A percentile compares a stretch with the other conserved stretches of the same genome.
Conservation (phyloP, 2,888 invertebrate species). For the Scaptomyza caliginosa region DNA sequence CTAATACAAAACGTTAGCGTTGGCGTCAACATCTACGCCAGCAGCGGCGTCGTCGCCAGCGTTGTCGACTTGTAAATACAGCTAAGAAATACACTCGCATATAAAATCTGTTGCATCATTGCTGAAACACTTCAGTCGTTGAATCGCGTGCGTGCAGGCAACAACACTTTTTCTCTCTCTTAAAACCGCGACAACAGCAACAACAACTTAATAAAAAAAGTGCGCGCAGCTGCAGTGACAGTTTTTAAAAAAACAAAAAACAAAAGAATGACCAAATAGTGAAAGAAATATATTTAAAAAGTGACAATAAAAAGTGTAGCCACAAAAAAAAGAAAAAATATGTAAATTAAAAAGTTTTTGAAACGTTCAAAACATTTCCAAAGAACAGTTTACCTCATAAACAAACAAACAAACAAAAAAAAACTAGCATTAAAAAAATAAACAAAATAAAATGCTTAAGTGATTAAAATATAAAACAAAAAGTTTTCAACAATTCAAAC, state of each 20-base stretch:
- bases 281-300: slow-evolving; percentile 23
- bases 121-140: slow-evolving; percentile 84
- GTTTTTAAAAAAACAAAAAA: slow-evolving; percentile 5
- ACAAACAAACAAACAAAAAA: slow-evolving; percentile 10
- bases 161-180: slow-evolving; percentile 32
- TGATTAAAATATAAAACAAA: neutral
- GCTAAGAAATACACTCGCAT: slow-evolving; percentile 77
- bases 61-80: slow-evolving; percentile 72
- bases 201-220: slow-evolving; percentile 35
- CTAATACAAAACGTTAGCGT: slow-evolving; percentile 61
- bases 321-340: slow-evolving; percentile 13
- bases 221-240: slow-evolving; percentile 53
- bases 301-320: slow-evolving; percentile 25
- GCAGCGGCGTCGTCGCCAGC: slow-evolving; percentile 54
- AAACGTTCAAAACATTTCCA: slow-evolving; percentile 50
- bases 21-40: slow-evolving; percentile 16
- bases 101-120: slow-evolving; percentile 85
- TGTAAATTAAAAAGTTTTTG: slow-evolving; percentile 7
- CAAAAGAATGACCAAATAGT: slow-evolving; percentile 15
- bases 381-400: slow-evolving; percentile 63
- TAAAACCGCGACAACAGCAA: slow-evolving; percentile 54
- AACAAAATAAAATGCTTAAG: neutral
- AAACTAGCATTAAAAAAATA: slow-evolving; percentile 4
- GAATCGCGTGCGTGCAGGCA: slow-evolving; percentile 82
- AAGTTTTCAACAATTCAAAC: slow-evolving; percentile 5